Evolutionary conservation across 2,888 invertebrate species (phyloP), one percentile per base, ranked within the genome.

Genomic region (Apoda limacodes): DNA sequence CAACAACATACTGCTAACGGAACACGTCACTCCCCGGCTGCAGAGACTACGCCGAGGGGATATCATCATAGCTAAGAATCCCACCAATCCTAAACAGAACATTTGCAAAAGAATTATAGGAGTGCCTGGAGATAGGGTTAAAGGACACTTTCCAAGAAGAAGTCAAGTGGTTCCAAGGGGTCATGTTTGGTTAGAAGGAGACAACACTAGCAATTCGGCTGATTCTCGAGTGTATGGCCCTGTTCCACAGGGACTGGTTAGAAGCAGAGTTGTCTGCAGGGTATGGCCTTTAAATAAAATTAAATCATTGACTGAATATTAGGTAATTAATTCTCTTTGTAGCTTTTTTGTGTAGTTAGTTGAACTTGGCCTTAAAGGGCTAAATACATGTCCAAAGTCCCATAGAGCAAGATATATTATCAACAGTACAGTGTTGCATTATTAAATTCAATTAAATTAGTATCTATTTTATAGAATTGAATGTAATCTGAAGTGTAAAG

Each of bases 181-280:
- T 2, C 91, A 93, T 66, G 89, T 95, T 1, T 96, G 95, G 95
- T 68, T 96, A 35, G 92, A 94, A 74, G 95, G 97, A 10, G 96
- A 97, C 58, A 97, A 97, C 65, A 81, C 82, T 7, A 65, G 63
- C 30, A 93, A 94, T 69, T 96, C 95, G 5, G 85, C 88, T 0
- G 97, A 97, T 70, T 95, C 95, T 2, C 83, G 95, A 45, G 75
- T 80, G 5, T 96, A 92, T 68, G 97, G 96, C 1, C 89, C 95
- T 4, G 89, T 97, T 11, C 95, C 96, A 0, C 85, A 89, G 54
- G 95, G 92, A 3, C 74, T 97, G 5, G 84, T 96, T 30, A 81
- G 87, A 43, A 92, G 94, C 52, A 84, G 92, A 55, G 95, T 92
- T 9, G 52, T 95, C n/a, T 89, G 86, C 52, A 84, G 88, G 66